These are phyloP conservation scores for Phalacrocorax pelagicus DNA, from an alignment of 2,113 vertebrate species.

Conservation along the genomic window DNA sequence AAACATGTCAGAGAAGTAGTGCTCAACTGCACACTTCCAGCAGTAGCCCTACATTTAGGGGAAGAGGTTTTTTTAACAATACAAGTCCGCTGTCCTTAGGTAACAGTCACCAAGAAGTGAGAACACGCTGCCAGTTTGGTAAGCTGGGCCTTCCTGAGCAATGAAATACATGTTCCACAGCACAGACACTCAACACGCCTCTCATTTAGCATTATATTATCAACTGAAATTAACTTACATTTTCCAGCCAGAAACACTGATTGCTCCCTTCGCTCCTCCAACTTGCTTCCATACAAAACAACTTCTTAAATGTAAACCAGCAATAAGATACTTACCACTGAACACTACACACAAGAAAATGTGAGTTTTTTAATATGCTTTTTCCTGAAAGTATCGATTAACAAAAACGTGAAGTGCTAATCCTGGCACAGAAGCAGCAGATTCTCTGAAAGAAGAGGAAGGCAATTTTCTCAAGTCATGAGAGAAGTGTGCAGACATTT, in stretches of 20 bases:
- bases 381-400: neutral
- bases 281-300: neutral
- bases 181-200: rapidly evolving
- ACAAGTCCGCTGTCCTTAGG: neutral
- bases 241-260: neutral
- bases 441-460: neutral
- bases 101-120: neutral
- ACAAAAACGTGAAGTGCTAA: rapidly evolving
- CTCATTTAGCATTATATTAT: neutral
- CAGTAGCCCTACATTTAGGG: neutral
- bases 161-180: neutral
- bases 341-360: neutral
- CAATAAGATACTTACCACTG: neutral
- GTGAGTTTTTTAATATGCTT: neutral
- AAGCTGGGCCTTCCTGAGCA: neutral
- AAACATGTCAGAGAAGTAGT: neutral
- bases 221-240: neutral
- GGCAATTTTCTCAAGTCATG: neutral
- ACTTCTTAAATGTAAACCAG: neutral
- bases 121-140: neutral
- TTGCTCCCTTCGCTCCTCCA: neutral
- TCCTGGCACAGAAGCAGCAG: neutral
- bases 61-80: neutral
- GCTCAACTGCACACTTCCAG: too few species aligned
- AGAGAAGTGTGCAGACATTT: neutral